A percentile compares a stretch with the other conserved stretches of the same genome.
phyloP scores from a whole-genome alignment of 2,113 vertebrate genomes.

The Ia io region DNA sequence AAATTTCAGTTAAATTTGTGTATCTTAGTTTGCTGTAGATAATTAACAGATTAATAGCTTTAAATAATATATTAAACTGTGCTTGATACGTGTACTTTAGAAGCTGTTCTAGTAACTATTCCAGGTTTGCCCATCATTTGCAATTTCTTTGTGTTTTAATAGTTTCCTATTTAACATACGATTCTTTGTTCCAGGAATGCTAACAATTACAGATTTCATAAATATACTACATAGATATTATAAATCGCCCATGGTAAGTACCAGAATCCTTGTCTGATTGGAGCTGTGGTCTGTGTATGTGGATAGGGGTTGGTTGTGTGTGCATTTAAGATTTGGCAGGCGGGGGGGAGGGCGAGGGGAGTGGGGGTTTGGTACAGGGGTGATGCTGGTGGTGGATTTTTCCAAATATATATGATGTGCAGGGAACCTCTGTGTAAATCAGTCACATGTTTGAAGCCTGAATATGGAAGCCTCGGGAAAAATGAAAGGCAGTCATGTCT shows the following conservation, averaged over 20 bases:
- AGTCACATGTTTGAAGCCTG: background rate
- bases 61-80: background rate
- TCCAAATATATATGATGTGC: background rate
- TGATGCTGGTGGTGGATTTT: background rate
- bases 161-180: conserved; percentile 25
- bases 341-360: background rate
- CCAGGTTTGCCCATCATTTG: background rate
- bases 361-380: background rate
- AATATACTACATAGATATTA: conserved; percentile 99
- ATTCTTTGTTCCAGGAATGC: conserved; percentile 91
- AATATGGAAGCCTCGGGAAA: background rate
- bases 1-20: background rate
- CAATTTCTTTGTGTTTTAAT: background rate
- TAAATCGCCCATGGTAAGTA: conserved; percentile 96
- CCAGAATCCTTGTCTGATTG: background rate
- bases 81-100: background rate
- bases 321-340: background rate
- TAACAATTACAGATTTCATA: conserved; percentile 99
- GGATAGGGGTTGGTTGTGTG: background rate
- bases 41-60: background rate
- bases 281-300: background rate
- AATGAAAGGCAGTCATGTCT: background rate
- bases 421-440: background rate
- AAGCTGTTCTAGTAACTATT: background rate
- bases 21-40: background rate